Evolutionary conservation across 1,140 invertebrate genomes (phyloP), one percentile per base, ranked within the genome.

Genomic region (Tetraneura akinire): DNA sequence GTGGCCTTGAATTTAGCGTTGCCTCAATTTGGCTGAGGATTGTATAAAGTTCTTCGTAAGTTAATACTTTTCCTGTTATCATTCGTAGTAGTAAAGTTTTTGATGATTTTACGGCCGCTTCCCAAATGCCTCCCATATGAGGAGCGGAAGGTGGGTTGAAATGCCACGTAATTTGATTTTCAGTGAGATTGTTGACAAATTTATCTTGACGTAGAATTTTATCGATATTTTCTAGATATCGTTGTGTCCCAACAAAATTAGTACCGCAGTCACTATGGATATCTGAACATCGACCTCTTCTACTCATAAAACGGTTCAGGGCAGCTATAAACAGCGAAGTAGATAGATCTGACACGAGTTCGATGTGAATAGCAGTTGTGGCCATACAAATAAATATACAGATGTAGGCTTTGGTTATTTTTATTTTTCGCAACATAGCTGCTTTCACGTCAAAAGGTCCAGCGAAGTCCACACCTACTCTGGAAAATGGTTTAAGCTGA

Each of bases 321-420:
- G n/a, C n/a, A n/a, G n/a, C n/a, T n/a, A 80, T 76, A 74, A 88
- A 87, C 1, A 55, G 82, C 81, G 62, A 85, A 83, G 3, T 86
- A 84, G 3, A 84, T 82, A 16, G 82, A 0, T 87, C 86, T 0
- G 86, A 29, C 78, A 88, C 86, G 11, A 88, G 1, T n/a, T 60
- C 55, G 11, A 80, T 80, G 80, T 87, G 86, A 21, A 87, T 78
- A 3, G 86, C 87, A 57, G 83, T 84, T 3, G 86, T 86, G 0
- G 82, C 66, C 21, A 87, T 84, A 74, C 86, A 88, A 9, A 87
- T 84, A 81, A 87, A 88, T 10, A 88, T 4, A 29, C 82, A 84
- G 10, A 87, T 73, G 80, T 87, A 88, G 1, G 82, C 83, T 80
- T 88, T 88, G 9, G 47, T 55, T 6, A 45, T 16, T 9, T 80